A percentile compares a stretch with the other conserved stretches of the same genome.
These are phyloP conservation scores for Laticauda colubrina DNA, from an alignment of 2,113 vertebrate species.

Conservation along the genomic window DNA sequence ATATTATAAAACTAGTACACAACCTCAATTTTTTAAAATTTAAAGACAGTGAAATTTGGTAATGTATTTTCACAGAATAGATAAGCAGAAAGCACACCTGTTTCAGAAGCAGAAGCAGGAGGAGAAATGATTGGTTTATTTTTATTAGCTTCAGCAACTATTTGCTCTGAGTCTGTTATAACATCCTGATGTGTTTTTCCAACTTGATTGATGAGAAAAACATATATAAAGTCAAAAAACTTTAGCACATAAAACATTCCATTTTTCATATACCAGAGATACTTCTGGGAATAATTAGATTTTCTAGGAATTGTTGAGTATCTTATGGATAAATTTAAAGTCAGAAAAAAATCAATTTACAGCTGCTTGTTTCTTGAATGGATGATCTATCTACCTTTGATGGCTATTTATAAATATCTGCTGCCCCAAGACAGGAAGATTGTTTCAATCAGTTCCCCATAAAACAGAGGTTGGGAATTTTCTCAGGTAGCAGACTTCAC, in stretches of 20 bases:
- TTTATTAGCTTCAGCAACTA: slow-evolving; percentile 37
- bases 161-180: slow-evolving; percentile 41
- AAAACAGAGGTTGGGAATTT: not conserved
- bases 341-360: not conserved
- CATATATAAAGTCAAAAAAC: not conserved
- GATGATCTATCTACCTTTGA: too few relatives aligned
- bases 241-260: slow-evolving; percentile 15
- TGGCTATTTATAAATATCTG: not conserved
- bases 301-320: not conserved
- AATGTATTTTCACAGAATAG: not conserved
- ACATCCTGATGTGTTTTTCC: slow-evolving; percentile 29
- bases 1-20: not conserved
- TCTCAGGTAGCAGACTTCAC: not conserved
- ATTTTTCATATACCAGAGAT: not conserved
- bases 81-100: slow-evolving; percentile 55
- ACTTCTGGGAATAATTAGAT: not conserved
- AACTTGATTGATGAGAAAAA: slow-evolving; percentile 36
- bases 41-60: not conserved
- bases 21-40: not conserved
- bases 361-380: not conserved
- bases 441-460: not conserved
- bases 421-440: not conserved
- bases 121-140: not conserved
- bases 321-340: not conserved
- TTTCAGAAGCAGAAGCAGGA: slow-evolving; percentile 6